Evolutionary conservation across 1,140 invertebrate genomes (phyloP), one percentile per base, ranked within the genome.

Genomic region (Eriocheir sinensis): DNA sequence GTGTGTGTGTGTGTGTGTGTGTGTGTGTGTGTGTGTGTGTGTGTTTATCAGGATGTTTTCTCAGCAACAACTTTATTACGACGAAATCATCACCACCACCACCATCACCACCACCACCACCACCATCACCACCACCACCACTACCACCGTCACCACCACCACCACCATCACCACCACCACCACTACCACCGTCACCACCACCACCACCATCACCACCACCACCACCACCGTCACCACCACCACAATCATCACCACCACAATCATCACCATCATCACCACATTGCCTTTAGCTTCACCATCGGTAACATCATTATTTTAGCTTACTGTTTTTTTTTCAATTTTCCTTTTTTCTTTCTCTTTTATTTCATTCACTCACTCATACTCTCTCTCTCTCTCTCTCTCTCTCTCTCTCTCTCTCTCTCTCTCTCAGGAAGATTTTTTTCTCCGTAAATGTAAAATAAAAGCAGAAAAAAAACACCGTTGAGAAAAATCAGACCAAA

Each of bases 251-350:
- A 48, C 44, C 4, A 48, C 44, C 4, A 48, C 44, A 48, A 48
- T 48, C 15, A 34, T 85, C 17, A 92, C 60, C 36, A 81, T 92
- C n/a, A n/a, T n/a, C n/a, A n/a, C n/a, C n/a, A n/a, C n/a, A n/a
- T n/a, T n/a, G n/a, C n/a, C n/a, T n/a, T n/a, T n/a, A n/a, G n/a
- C n/a, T n/a, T n/a, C n/a, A n/a, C n/a, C n/a, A n/a, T n/a, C n/a
- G n/a, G n/a, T n/a, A n/a, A n/a, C n/a, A n/a, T n/a, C n/a, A n/a
- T n/a, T n/a, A n/a, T n/a, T n/a, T n/a, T n/a, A n/a, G n/a, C n/a
- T n/a, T n/a, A n/a, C n/a, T n/a, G n/a, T n/a, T n/a, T n/a, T n/a
- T n/a, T n/a, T n/a, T n/a, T n/a, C n/a, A n/a, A n/a, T n/a, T n/a
- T n/a, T n/a, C n/a, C n/a, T n/a, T n/a, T n/a, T n/a, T n/a, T n/a